Base-by-base conservation (phyloP, 1,140 invertebrate genomes). In the Batillaria attramentaria region DNA sequence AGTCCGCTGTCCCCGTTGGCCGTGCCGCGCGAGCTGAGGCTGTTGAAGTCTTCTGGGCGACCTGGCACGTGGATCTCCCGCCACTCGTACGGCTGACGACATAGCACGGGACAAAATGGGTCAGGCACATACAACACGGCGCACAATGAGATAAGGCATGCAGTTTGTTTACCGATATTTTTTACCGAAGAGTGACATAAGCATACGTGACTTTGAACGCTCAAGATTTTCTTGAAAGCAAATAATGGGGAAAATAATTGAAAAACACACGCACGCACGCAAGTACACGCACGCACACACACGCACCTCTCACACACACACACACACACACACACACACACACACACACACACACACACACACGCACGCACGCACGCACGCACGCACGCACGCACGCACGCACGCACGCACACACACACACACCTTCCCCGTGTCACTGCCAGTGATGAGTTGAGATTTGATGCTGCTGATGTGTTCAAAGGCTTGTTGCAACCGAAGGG, bases 71-170 rank as follows among this genome's bases (percentile, higher is more conserved):
- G 80, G 39, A 81, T 79, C 60, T 81, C 80, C 1, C 80, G 77
- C 80, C 80, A 81, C 35, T 81, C 77, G 68, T 77, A 79, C 3
- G 77, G 72, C 80, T 81, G 77, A n/a, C n/a, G n/a, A n/a, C n/a
- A n/a, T n/a, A n/a, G n/a, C n/a, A n/a, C n/a, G n/a, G n/a, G n/a
- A n/a, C n/a, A n/a, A n/a, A n/a, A n/a, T 24, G 31, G 1, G 31
- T 2, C 24, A 24, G 31, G 31, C 54, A 60, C 54, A 20, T 24
- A 1, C 31, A 20, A 1, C 31, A 28, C 31, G 24, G 4, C 1
- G 24, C 31, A 60, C 31, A 1, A 24, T 2, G 24, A 20, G 4
- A 28, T 24, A 24, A 2, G 1, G 31, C 4, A 24, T 24, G 31
- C 24, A 28, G 24, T 3, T 60, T 24, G 54, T 60, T 28, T 24